These are phyloP conservation scores for Tetraodon nigroviridis DNA, from an alignment of 2,113 vertebrate genomes.

Conservation along the genomic window DNA sequence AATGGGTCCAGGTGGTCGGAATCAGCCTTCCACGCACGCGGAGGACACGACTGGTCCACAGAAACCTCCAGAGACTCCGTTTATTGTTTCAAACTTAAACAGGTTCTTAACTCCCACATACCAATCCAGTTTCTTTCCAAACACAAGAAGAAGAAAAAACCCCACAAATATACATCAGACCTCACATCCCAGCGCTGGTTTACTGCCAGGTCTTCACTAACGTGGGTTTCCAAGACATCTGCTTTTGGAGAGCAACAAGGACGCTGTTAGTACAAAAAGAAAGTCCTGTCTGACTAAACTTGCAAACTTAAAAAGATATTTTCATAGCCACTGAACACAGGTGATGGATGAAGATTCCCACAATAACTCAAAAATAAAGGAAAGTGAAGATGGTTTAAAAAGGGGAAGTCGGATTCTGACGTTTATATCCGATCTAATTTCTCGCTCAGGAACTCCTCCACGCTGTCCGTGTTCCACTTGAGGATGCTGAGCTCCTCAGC, in stretches of 20 bases:
- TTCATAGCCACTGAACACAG: background rate
- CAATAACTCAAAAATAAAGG: background rate
- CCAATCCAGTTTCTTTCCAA: constrained; percentile 59
- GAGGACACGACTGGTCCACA: background rate
- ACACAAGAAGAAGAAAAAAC: constrained; percentile 54
- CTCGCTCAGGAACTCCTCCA: constrained; percentile 96
- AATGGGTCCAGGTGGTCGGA: background rate
- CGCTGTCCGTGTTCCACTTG: constrained; percentile 99
- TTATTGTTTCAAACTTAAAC: constrained; percentile 65
- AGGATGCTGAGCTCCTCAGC: constrained; percentile 98
- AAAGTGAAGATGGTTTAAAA: background rate
- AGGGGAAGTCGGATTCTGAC: background rate
- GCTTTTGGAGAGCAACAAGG: constrained; percentile 25
- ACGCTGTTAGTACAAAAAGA: constrained; percentile 14
- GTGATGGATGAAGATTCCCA: no score
- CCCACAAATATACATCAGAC: constrained; percentile 82
- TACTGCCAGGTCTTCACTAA: constrained; percentile 89
- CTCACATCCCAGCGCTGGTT: constrained; percentile 86
- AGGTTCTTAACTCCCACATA: constrained; percentile 21
- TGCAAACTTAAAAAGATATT: background rate
- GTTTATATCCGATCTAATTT: constrained; percentile 89
- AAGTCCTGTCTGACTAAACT: background rate
- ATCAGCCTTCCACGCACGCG: background rate
- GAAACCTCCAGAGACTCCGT: constrained; percentile 25
- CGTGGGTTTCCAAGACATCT: constrained; percentile 62